Evolutionary conservation across 2,113 vertebrate species (phyloP).

Genomic region (Arizona elegans): DNA sequence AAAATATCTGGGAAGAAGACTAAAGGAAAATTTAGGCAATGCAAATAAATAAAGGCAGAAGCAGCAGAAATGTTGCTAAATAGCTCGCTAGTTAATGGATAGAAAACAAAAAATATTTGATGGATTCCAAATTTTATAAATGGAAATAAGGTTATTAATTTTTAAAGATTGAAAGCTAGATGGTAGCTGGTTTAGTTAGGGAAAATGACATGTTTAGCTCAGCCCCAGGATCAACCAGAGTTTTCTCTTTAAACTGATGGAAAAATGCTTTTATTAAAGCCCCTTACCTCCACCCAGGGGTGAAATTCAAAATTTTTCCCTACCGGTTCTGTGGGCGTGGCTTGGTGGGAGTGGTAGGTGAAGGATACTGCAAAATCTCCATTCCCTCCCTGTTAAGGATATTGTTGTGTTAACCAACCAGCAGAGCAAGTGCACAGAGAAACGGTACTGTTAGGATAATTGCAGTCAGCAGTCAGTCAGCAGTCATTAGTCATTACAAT

Average conservation of each 20-base stretch:
- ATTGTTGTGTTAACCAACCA: no score
- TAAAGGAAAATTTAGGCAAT: not conserved
- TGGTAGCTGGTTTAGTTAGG: not conserved
- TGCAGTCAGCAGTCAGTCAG: no score
- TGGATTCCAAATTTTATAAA: slow-evolving; percentile 31
- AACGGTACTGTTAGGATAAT: no score
- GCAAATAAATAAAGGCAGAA: slow-evolving; percentile 1
- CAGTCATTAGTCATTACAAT: no score
- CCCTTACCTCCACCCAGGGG: no score
- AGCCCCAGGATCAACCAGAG: not conserved
- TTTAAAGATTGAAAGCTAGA: not conserved
- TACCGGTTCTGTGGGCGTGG: no score
- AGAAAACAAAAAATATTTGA: not conserved
- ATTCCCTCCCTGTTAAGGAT: no score
- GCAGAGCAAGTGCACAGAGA: no score
- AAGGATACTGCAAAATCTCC: no score
- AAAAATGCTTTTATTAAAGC: not conserved
- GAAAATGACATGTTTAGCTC: not conserved
- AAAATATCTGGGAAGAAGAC: not conserved
- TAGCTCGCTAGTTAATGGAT: not conserved
- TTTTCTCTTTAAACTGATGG: not conserved
- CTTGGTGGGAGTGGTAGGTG: no score
- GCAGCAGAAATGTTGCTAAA: not conserved
- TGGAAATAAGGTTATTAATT: not conserved
- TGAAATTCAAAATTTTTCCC: no score